These are phyloP conservation scores for Stylophora pistillata DNA, from an alignment of 64 coral and sea anemone species.

Conservation along the genomic window DNA sequence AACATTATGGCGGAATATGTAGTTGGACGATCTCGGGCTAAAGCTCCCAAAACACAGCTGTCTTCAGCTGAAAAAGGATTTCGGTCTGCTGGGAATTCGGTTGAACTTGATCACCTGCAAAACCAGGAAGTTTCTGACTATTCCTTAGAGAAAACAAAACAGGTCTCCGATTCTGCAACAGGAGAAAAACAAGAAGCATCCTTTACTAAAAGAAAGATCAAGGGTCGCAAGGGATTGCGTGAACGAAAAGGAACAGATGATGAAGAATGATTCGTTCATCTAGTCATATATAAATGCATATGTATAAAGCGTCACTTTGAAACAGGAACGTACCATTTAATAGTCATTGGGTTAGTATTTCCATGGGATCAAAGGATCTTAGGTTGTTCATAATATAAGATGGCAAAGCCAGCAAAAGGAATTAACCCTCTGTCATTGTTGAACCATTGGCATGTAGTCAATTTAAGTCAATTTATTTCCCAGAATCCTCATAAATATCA, in stretches of 20 bases:
- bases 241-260: neutral
- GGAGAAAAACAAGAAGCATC: neutral
- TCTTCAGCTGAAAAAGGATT: neutral
- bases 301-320: neutral
- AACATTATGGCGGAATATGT: conserved; percentile 64
- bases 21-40: conserved; percentile 39
- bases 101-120: conserved; percentile 58
- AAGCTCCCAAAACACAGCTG: conserved; percentile 15
- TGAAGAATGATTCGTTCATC: conserved; percentile 7
- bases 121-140: conserved; percentile 24
- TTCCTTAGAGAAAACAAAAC: neutral
- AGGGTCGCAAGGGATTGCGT: conserved; percentile 24
- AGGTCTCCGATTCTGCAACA: neutral
- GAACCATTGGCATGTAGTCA: too few species aligned
- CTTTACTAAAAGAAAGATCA: conserved; percentile 32
- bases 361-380: too few species aligned
- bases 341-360: too few species aligned
- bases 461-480: too few species aligned
- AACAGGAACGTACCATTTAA: neutral
- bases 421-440: too few species aligned
- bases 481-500: too few species aligned
- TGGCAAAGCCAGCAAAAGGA: too few species aligned
- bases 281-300: neutral
- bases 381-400: too few species aligned
- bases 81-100: neutral